Percentiles rank a stretch among this genome's conserved stretches.
phyloP scores from a whole-genome alignment of 2,113 vertebrate species.

The Toxostoma redivivum region DNA sequence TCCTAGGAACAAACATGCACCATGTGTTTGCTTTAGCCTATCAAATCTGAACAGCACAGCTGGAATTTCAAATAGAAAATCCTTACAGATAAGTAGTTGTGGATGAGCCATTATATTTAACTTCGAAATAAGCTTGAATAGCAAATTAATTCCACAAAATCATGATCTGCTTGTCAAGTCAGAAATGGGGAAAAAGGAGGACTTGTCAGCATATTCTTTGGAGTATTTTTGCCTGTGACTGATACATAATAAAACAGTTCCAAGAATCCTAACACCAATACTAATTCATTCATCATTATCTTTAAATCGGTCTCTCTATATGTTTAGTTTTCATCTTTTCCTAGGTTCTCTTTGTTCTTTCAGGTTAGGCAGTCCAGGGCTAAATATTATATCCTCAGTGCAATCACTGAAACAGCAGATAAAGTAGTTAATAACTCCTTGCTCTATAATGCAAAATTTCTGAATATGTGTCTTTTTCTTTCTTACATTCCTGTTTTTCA shows the following conservation, averaged over 20 bases:
- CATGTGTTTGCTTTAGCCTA: conserved; percentile 11
- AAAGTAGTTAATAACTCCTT: background rate
- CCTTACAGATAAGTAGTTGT: conserved; percentile 11
- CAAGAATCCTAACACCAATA: background rate
- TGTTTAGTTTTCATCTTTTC: background rate
- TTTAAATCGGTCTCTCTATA: background rate
- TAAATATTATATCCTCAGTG: background rate
- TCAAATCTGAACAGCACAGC: conserved; percentile 35
- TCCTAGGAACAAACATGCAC: background rate
- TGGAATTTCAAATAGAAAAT: conserved; percentile 41
- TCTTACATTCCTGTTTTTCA: background rate
- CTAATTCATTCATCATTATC: background rate
- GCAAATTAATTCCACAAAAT: conserved; percentile 45
- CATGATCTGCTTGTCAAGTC: conserved; percentile 28
- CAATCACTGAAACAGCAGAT: background rate
- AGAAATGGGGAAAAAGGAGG: background rate
- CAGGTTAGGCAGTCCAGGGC: background rate
- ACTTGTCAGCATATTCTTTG: conserved; percentile 19
- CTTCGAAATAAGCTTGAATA: conserved; percentile 42
- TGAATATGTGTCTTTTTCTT: background rate
- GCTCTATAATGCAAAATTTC: background rate
- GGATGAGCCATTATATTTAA: conserved; percentile 45
- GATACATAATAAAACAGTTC: background rate
- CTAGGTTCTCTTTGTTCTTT: background rate
- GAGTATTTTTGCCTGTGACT: background rate